A percentile compares a stretch with the other conserved stretches of the same genome.
Evolutionary conservation across 1,140 invertebrate genomes (phyloP).

Genomic region (Pseudomyrmex pallidus): DNA sequence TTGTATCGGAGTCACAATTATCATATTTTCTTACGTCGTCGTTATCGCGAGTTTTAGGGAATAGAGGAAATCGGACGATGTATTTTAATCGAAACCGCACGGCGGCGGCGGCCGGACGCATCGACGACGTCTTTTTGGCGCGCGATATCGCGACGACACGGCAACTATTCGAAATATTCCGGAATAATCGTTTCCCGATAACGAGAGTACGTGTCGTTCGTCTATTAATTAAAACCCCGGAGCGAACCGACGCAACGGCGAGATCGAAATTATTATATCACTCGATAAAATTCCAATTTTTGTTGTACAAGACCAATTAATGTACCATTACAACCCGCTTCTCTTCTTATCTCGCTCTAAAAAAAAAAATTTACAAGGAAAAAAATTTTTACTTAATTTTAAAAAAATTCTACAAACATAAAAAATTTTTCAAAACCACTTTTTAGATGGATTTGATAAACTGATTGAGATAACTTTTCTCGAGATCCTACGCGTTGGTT

Average conservation of each 20-base stretch:
- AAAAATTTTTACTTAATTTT: no score
- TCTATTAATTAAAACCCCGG: constrained; percentile 28
- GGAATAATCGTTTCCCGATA: constrained; percentile 52
- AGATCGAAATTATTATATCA: constrained; percentile 49
- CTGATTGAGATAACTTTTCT: no score
- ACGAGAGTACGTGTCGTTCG: constrained; percentile 20
- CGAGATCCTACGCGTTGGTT: no score
- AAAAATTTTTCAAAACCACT: no score
- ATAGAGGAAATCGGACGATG: constrained; percentile 19
- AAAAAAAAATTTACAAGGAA: no score
- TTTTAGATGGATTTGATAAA: no score
- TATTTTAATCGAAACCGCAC: constrained; percentile 18
- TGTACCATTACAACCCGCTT: no score
- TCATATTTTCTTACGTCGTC: neutral
- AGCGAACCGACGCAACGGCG: neutral
- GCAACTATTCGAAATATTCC: constrained; percentile 38
- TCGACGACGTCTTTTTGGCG: constrained; percentile 29
- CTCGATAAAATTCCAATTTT: neutral
- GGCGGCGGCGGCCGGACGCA: no score
- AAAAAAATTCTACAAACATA: no score
- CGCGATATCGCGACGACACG: neutral
- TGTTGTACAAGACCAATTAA: neutral
- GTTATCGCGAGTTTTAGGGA: neutral
- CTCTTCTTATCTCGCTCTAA: no score
- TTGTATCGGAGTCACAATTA: neutral